phyloP scores from a whole-genome alignment of 2,113 vertebrate species.

The Petaurus breviceps region DNA sequence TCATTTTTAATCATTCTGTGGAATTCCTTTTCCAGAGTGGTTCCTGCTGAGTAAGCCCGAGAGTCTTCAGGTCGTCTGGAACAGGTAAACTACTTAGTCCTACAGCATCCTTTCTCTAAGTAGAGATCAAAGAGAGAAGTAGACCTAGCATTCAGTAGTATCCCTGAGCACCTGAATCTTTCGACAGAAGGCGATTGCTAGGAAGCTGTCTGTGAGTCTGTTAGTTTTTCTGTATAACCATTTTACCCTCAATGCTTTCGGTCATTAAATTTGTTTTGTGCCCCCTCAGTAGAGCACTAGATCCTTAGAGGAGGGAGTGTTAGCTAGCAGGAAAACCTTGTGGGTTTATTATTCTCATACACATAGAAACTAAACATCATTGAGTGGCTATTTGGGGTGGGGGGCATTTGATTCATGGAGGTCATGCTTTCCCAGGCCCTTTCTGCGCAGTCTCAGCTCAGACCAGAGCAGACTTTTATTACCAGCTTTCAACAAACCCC shows the following conservation, averaged over 20 bases:
- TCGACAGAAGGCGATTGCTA: not conserved
- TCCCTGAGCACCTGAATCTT: not conserved
- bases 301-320: slow-evolving; percentile 68
- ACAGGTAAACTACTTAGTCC: slow-evolving; percentile 84
- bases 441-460: slow-evolving; percentile 66
- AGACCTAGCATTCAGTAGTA: not conserved
- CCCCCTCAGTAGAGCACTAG: slow-evolving; percentile 65
- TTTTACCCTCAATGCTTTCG: slow-evolving; percentile 80
- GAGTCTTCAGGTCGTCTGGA: slow-evolving; percentile 87
- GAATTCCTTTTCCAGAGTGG: slow-evolving; percentile 83
- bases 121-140: not conserved
- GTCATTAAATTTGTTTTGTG: slow-evolving; percentile 75
- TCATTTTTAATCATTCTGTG: slow-evolving; percentile 70
- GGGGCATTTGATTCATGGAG: slow-evolving; percentile 65
- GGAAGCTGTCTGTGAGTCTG: slow-evolving; percentile 40
- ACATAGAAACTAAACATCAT: slow-evolving; percentile 79
- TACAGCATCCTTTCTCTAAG: not conserved
- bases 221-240: slow-evolving; percentile 73
- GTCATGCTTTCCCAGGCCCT: slow-evolving; percentile 79
- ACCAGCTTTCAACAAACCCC: slow-evolving; percentile 81
- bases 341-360: slow-evolving; percentile 82
- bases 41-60: slow-evolving; percentile 83
- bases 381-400: slow-evolving; percentile 59
- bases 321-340: slow-evolving; percentile 74
- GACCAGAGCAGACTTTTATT: slow-evolving; percentile 80